Evolutionary conservation across 1,140 invertebrate species (phyloP).

Genomic region (Bombus superbus): DNA sequence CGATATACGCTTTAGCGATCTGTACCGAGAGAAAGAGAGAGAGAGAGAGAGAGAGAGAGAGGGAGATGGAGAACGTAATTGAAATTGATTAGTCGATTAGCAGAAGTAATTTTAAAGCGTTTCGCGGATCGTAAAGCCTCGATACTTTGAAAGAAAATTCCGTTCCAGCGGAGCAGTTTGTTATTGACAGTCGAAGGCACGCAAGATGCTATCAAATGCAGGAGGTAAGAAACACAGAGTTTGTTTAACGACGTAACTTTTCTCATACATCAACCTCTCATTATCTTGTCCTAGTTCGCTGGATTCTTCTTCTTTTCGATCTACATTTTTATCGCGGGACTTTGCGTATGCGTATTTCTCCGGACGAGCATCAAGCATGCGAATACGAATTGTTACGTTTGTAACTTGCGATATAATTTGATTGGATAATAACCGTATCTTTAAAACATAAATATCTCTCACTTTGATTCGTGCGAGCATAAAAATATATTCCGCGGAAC

Average conservation of each 20-base stretch:
- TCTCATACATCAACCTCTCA: conserved; percentile 40
- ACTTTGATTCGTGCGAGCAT: not conserved
- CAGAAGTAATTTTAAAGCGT: conserved; percentile 29
- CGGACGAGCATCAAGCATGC: not conserved
- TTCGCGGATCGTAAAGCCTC: conserved; percentile 24
- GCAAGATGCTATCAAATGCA: conserved; percentile 28
- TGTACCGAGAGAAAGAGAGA: not conserved
- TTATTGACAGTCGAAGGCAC: conserved; percentile 52
- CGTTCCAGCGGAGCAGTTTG: conserved; percentile 12
- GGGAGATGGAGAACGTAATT: conserved; percentile 1
- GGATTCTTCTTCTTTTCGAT: conserved; percentile 30
- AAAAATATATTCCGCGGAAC: not conserved
- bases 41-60: not conserved
- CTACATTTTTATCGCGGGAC: not conserved
- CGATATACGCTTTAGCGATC: conserved; percentile 8
- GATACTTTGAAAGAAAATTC: conserved; percentile 29
- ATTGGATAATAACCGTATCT: not conserved
- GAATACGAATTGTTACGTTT: not conserved
- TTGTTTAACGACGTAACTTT: conserved; percentile 44
- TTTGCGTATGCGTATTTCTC: not conserved
- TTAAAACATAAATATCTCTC: not conserved
- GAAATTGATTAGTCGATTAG: conserved; percentile 46
- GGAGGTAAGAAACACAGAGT: conserved; percentile 24
- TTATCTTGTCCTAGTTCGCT: conserved; percentile 41
- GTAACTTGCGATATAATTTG: not conserved